phyloP scores from a whole-genome alignment of 2,113 vertebrate species.

The Lichenostomus cassidix region DNA sequence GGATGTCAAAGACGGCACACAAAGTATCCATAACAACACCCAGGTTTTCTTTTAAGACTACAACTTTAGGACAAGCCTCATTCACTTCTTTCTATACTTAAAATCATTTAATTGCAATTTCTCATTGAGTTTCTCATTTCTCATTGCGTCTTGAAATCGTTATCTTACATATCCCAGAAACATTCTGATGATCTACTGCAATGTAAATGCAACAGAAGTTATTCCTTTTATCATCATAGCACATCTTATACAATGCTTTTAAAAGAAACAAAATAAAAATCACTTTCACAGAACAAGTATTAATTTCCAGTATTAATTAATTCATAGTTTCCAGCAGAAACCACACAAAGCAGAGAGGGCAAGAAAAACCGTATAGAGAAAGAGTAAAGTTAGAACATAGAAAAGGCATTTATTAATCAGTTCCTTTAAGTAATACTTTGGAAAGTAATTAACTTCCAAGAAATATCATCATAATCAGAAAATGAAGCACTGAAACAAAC shows the following conservation, averaged over 20 bases:
- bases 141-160: not conserved
- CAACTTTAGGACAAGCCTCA: not conserved
- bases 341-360: not conserved
- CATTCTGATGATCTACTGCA: not conserved
- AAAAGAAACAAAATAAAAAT: not conserved
- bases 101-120: not conserved
- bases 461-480: not conserved
- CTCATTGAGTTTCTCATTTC: not conserved
- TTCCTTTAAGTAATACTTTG: not conserved
- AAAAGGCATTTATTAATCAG: not conserved
- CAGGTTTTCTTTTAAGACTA: not conserved
- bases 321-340: not conserved
- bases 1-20: not conserved
- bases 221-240: not conserved
- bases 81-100: not conserved
- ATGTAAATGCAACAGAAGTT: not conserved
- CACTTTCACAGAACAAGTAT: not conserved
- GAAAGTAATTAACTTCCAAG: not conserved
- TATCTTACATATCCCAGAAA: not conserved
- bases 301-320: not conserved
- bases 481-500: not conserved
- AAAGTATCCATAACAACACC: not conserved
- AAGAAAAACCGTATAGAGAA: not conserved
- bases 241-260: not conserved
- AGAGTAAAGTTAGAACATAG: not conserved